phyloP scores from a whole-genome alignment of 2,888 invertebrate genomes.

The Flabesymbios commensalis region DNA sequence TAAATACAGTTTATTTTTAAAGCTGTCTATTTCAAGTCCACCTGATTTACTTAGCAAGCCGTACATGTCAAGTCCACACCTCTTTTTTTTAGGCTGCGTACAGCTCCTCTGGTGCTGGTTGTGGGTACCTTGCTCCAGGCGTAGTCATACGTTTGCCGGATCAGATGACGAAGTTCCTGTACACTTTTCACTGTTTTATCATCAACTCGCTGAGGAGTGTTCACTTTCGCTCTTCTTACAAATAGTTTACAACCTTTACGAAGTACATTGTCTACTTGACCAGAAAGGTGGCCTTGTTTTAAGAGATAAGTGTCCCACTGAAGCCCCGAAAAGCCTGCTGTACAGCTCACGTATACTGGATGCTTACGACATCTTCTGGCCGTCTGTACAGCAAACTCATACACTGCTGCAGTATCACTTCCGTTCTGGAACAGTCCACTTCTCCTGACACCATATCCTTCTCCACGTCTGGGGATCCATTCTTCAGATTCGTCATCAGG shows the following conservation, averaged over 20 bases:
- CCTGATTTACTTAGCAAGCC: too few relatives aligned
- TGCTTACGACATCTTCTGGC: background rate
- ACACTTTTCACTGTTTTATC: background rate
- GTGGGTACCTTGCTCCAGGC: too few relatives aligned
- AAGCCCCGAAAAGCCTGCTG: background rate
- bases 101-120: too few relatives aligned
- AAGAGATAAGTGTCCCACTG: constrained; percentile 10
- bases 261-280: background rate
- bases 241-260: constrained; percentile 13
- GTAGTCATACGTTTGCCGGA: background rate
- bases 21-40: too few relatives aligned
- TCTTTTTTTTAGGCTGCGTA: too few relatives aligned
- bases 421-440: background rate
- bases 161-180: background rate
- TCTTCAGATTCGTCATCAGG: too few relatives aligned
- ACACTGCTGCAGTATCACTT: background rate
- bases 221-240: constrained; percentile 7
- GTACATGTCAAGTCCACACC: too few relatives aligned
- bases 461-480: background rate
- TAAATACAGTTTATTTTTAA: too few relatives aligned
- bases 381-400: constrained; percentile 1
- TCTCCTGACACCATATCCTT: background rate
- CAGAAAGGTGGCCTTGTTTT: background rate
- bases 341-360: background rate
- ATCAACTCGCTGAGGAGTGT: background rate